A percentile compares a stretch with the other conserved stretches of the same genome.
phyloP scores from a whole-genome alignment of 1,140 invertebrate genomes.

The Hylaeus anthracinus region DNA sequence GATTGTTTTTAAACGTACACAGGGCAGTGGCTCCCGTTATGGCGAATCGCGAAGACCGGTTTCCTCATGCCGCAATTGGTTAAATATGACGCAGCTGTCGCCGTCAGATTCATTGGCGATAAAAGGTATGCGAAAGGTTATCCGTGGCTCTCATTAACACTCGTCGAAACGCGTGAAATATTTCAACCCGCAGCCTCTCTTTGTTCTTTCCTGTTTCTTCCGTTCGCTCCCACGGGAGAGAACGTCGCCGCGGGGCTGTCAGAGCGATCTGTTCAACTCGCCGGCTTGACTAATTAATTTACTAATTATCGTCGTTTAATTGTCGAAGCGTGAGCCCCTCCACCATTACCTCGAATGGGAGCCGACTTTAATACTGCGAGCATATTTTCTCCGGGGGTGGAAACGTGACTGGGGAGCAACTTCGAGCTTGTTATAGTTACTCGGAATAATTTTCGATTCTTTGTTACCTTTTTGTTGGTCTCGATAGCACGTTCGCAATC shows the following conservation, averaged over 20 bases:
- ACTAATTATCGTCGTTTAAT: conserved; percentile 50
- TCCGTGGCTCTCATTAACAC: conserved; percentile 40
- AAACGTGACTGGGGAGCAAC: neutral
- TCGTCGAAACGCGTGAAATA: neutral
- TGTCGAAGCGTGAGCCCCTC: neutral
- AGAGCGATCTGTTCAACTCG: neutral
- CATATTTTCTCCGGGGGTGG: too few relatives aligned
- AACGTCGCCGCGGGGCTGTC: neutral
- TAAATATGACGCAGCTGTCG: conserved; percentile 35
- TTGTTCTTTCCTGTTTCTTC: conserved; percentile 1
- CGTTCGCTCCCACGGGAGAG: neutral
- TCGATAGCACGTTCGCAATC: too few relatives aligned
- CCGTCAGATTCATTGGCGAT: conserved; percentile 38
- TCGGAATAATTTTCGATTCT: neutral
- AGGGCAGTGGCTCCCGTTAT: conserved; percentile 1
- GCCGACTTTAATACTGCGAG: neutral
- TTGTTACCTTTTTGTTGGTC: too few relatives aligned
- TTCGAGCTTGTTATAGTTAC: neutral
- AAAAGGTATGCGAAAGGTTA: conserved; percentile 45
- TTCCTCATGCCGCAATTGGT: conserved; percentile 35
- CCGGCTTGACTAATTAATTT: conserved; percentile 46
- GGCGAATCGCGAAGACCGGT: conserved; percentile 28
- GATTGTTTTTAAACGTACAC: conserved; percentile 27
- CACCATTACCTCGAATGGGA: neutral
- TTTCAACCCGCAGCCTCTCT: neutral